Evolutionary conservation across 2,888 invertebrate species (phyloP).

Genomic region (Neoitamus cyanurus): DNA sequence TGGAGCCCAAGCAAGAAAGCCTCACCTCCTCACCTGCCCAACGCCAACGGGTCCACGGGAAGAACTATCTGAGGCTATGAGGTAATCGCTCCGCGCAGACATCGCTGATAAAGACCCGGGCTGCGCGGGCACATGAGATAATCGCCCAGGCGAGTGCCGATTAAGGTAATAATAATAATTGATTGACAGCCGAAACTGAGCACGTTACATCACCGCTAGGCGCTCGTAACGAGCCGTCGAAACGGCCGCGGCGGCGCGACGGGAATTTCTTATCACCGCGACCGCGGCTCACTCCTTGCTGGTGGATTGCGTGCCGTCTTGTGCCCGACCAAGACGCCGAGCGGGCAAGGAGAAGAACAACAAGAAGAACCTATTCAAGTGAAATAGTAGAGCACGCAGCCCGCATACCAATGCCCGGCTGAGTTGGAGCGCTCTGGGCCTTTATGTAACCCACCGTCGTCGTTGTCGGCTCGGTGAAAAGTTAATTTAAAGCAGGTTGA

Average conservation of each 20-base stretch:
- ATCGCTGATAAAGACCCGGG: conserved; percentile 4
- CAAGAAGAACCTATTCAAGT: background rate
- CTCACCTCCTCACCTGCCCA: background rate
- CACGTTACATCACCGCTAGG: conserved; percentile 6
- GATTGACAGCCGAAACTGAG: conserved; percentile 31
- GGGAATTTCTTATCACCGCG: conserved; percentile 21
- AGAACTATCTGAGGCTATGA: conserved; percentile 26
- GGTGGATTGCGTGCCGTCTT: background rate
- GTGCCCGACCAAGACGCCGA: background rate
- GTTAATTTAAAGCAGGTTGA: conserved; percentile 19
- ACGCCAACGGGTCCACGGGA: background rate
- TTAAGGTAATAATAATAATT: conserved; percentile 40
- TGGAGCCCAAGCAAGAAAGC: background rate
- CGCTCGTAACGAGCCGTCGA: background rate
- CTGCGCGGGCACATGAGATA: conserved; percentile 9
- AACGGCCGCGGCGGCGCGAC: background rate
- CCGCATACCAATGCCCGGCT: background rate
- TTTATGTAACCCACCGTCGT: background rate
- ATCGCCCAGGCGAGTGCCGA: conserved; percentile 30
- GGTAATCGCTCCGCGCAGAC: conserved; percentile 5
- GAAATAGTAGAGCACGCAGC: conserved; percentile 33
- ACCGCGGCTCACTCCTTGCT: background rate
- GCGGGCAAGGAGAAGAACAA: background rate
- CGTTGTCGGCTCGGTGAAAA: background rate
- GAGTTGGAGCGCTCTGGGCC: background rate